These are phyloP conservation scores for Gymnoscopelus braueri DNA, from an alignment of 2,797 vertebrate genomes.

Conservation along the genomic window DNA sequence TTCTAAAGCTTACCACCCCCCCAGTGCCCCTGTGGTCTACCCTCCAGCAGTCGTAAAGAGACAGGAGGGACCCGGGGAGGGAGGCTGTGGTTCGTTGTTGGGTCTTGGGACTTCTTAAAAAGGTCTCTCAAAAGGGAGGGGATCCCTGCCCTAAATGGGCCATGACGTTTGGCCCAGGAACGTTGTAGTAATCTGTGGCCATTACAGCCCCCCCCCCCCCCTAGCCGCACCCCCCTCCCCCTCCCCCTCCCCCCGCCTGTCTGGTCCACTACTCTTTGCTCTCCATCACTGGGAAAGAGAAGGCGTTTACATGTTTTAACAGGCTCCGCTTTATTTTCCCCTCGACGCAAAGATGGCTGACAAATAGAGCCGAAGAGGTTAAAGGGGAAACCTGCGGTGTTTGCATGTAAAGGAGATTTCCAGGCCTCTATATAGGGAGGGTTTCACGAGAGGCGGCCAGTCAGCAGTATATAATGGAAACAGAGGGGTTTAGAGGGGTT, in stretches of 20 bases:
- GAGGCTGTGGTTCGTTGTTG: constrained; percentile 20
- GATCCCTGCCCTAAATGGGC: too few species aligned
- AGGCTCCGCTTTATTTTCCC: constrained; percentile 51
- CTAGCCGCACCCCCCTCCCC: constrained; percentile 28
- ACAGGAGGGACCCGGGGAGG: constrained; percentile 25
- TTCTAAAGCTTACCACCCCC: constrained; percentile 60
- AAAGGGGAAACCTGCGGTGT: too few species aligned
- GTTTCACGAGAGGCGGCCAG: too few species aligned
- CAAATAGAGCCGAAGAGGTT: constrained; percentile 18
- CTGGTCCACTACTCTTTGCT: constrained; percentile 49
- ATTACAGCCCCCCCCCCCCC: too few species aligned
- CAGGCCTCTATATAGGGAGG: too few species aligned
- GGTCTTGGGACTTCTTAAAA: too few species aligned
- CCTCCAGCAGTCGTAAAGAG: constrained; percentile 59
- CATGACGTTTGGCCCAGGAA: too few species aligned
- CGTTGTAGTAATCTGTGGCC: too few species aligned
- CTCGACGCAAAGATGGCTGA: constrained; percentile 35
- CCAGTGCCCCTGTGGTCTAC: constrained; percentile 45
- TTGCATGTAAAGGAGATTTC: too few species aligned
- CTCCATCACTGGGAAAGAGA: constrained; percentile 56
- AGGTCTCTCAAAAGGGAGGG: too few species aligned
- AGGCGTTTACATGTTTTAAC: constrained; percentile 69
- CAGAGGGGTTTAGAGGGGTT: too few species aligned
- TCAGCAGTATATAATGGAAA: too few species aligned
- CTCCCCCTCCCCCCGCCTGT: constrained; percentile 58